These are phyloP conservation scores for Oreochromis tanganicae DNA, from an alignment of 2,113 vertebrate genomes.

Conservation along the genomic window DNA sequence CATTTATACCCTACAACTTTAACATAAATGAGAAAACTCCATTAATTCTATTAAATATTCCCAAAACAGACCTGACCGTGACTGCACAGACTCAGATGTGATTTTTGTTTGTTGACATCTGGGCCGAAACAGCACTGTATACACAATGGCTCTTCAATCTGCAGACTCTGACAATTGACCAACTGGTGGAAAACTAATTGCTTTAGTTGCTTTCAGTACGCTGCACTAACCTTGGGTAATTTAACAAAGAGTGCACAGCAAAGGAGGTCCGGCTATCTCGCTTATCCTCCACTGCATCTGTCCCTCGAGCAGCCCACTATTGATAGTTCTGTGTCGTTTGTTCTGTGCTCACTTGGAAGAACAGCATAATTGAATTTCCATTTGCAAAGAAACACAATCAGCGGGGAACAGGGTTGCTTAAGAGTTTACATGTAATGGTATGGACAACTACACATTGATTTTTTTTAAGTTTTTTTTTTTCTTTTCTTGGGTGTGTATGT, in stretches of 20 bases:
- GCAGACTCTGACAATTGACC: slow-evolving; percentile 51
- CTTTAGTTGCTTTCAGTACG: slow-evolving; percentile 40
- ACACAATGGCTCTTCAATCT: slow-evolving; percentile 18
- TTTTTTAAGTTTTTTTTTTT: background rate
- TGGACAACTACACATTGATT: slow-evolving; percentile 1
- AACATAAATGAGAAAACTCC: background rate
- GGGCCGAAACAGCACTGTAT: slow-evolving; percentile 13
- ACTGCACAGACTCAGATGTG: background rate
- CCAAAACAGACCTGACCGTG: background rate
- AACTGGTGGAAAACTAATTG: slow-evolving; percentile 64
- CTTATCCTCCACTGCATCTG: slow-evolving; percentile 24
- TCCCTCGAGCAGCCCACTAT: slow-evolving; percentile 25
- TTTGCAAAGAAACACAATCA: slow-evolving; percentile 56
- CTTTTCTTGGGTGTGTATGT: background rate
- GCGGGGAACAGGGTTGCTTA: slow-evolving; percentile 28
- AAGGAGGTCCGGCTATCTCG: slow-evolving; percentile 14
- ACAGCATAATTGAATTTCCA: slow-evolving; percentile 59
- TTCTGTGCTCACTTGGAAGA: slow-evolving; percentile 49
- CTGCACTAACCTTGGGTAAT: slow-evolving; percentile 58
- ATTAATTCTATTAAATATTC: background rate
- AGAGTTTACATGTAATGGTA: slow-evolving; percentile 36
- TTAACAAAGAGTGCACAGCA: slow-evolving; percentile 45
- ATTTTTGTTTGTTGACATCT: slow-evolving; percentile 35
- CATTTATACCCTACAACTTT: background rate
- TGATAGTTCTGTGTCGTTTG: slow-evolving; percentile 40